Evolutionary conservation across 1,140 invertebrate genomes (phyloP).

Genomic region (Zaprionus camerounensis): DNA sequence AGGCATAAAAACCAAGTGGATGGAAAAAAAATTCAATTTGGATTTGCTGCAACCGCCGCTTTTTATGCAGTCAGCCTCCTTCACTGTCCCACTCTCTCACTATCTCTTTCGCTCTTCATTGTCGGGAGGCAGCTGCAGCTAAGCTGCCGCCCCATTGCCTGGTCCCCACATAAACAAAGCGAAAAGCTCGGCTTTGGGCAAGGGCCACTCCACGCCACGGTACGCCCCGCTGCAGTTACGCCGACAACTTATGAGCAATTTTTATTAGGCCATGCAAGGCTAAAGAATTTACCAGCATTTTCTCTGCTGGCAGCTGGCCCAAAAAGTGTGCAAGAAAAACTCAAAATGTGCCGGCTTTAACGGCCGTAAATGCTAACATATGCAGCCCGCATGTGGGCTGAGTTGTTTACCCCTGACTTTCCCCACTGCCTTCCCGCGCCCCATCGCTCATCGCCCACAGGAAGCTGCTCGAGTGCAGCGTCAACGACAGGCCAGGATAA

Average conservation of each 20-base stretch:
- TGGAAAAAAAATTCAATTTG: slow-evolving; percentile 71
- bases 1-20: slow-evolving; percentile 46
- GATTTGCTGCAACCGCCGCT: slow-evolving; percentile 59
- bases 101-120: slow-evolving; percentile 6
- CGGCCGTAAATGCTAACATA: slow-evolving; percentile 68
- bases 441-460: slow-evolving; percentile 32
- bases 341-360: slow-evolving; percentile 50
- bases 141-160: slow-evolving; percentile 34
- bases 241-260: slow-evolving; percentile 62
- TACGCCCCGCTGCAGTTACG: slow-evolving; percentile 42
- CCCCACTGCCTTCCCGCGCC: neutral
- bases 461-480: slow-evolving; percentile 56
- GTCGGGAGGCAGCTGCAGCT: slow-evolving; percentile 41
- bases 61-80: slow-evolving; percentile 28
- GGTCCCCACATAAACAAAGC: slow-evolving; percentile 61
- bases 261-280: slow-evolving; percentile 37
- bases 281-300: slow-evolving; percentile 51
- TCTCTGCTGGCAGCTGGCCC: slow-evolving; percentile 23
- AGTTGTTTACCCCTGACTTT: neutral
- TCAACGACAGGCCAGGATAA: slow-evolving; percentile 60
- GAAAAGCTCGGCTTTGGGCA: slow-evolving; percentile 52
- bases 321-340: slow-evolving; percentile 47
- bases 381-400: slow-evolving; percentile 42
- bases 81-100: neutral
- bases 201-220: neutral